These are phyloP conservation scores for Agonum fuliginosum DNA, from an alignment of 2,888 invertebrate species.

Conservation along the genomic window DNA sequence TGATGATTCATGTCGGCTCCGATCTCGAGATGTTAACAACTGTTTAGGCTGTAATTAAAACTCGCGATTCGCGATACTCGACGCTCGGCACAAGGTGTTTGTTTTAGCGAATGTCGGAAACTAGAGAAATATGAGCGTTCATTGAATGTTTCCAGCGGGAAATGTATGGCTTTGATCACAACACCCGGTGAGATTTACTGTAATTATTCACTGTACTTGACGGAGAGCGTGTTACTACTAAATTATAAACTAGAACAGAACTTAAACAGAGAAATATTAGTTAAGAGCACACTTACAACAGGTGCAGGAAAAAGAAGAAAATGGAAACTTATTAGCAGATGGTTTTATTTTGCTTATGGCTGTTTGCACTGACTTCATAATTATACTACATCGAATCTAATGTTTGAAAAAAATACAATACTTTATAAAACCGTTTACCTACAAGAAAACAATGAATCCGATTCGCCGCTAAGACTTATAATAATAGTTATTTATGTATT, in stretches of 20 bases:
- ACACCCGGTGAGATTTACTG: conserved; percentile 29
- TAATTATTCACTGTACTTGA: conserved; percentile 41
- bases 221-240: conserved; percentile 19
- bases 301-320: too few species aligned
- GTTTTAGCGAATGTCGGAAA: conserved; percentile 48
- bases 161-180: conserved; percentile 35
- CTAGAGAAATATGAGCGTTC: conserved; percentile 46
- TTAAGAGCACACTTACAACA: background rate
- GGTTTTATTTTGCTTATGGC: background rate
- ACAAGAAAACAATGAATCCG: too few species aligned
- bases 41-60: conserved; percentile 56
- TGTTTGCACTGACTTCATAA: too few species aligned
- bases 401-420: too few species aligned
- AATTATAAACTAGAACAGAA: conserved; percentile 9
- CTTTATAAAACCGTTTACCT: too few species aligned
- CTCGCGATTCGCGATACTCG: conserved; percentile 20
- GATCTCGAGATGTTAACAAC: conserved; percentile 51
- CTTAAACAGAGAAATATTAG: conserved; percentile 7
- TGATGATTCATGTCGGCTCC: conserved; percentile 50
- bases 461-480: too few species aligned
- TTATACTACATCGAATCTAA: too few species aligned
- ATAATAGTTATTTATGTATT: too few species aligned
- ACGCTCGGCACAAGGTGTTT: conserved; percentile 40
- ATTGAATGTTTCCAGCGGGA: conserved; percentile 14
- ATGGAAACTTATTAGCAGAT: too few species aligned